Conservation (phyloP, 23 tunicate species). For the Corella eumyota region DNA sequence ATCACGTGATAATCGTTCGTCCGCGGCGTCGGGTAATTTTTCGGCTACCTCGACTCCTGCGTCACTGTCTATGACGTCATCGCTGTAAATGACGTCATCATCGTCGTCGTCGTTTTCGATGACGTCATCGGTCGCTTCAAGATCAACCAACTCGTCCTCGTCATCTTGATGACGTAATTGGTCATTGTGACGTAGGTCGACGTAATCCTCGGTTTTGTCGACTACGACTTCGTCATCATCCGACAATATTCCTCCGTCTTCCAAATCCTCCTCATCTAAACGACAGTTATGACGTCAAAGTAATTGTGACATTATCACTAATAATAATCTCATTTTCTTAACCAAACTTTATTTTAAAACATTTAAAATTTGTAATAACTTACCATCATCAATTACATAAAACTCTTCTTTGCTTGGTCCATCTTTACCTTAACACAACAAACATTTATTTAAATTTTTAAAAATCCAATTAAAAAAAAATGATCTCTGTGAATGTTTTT, state of each 20-base stretch:
- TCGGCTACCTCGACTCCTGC: too few relatives aligned
- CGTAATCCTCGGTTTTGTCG: not conserved
- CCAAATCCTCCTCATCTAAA: conserved; percentile 1
- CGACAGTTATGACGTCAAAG: too few relatives aligned
- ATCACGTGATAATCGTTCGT: too few relatives aligned
- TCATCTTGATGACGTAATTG: conserved; percentile 10
- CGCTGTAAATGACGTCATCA: not conserved
- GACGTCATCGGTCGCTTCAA: conserved; percentile 9
- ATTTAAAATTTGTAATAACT: not conserved
- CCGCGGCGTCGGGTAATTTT: too few relatives aligned
- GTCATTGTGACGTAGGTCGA: conserved; percentile 13
- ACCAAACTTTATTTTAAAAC: not conserved
- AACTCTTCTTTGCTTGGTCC: conserved; percentile 23
- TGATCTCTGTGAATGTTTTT: too few relatives aligned
- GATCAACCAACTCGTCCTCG: conserved; percentile 23
- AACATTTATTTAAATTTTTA: not conserved
- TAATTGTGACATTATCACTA: too few relatives aligned
- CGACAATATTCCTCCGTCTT: conserved; percentile 3
- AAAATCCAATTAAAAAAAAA: too few relatives aligned
- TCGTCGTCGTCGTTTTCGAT: conserved; percentile 2
- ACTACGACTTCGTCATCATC: not conserved
- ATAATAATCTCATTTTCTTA: not conserved
- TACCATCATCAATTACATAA: conserved; percentile 35
- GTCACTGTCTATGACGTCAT: not conserved
- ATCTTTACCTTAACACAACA: conserved; percentile 17